Conservation (phyloP, 2,888 invertebrate species). For the Hipparchia sbordonii region DNA sequence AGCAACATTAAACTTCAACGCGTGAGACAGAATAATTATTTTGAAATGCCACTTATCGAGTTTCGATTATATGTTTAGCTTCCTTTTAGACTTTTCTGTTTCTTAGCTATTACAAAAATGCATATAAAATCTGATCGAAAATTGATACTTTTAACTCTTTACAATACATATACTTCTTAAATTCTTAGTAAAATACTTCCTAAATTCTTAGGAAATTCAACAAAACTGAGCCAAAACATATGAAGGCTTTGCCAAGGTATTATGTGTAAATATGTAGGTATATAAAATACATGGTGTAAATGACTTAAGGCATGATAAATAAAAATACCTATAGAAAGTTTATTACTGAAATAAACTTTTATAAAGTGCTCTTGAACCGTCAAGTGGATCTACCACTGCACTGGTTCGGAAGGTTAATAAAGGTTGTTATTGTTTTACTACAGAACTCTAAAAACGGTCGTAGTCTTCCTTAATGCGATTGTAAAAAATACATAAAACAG, state of each 20-base stretch:
- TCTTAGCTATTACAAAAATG: neutral
- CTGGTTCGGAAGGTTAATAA: too few relatives aligned
- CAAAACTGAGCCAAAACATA: slow-evolving; percentile 72
- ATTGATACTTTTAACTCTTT: neutral
- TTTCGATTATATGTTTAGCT: too few relatives aligned
- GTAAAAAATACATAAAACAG: neutral
- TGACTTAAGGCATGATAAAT: neutral
- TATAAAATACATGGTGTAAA: neutral
- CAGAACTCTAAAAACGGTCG: too few relatives aligned
- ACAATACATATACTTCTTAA: neutral
- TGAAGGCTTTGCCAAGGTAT: slow-evolving; percentile 60
- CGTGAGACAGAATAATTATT: neutral
- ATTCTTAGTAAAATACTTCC: neutral
- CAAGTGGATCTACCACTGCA: too few relatives aligned
- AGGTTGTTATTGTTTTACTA: too few relatives aligned
- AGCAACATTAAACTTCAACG: too few relatives aligned
- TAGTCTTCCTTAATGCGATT: neutral
- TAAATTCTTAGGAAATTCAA: slow-evolving; percentile 9
- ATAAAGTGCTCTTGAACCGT: too few relatives aligned
- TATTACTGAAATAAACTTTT: too few relatives aligned
- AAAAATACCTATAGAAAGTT: neutral
- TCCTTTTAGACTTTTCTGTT: too few relatives aligned
- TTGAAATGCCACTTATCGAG: neutral
- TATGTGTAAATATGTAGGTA: neutral
- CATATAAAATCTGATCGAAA: neutral